These are phyloP conservation scores for Ispidina picta DNA, from an alignment of 2,797 vertebrate genomes.

Conservation along the genomic window DNA sequence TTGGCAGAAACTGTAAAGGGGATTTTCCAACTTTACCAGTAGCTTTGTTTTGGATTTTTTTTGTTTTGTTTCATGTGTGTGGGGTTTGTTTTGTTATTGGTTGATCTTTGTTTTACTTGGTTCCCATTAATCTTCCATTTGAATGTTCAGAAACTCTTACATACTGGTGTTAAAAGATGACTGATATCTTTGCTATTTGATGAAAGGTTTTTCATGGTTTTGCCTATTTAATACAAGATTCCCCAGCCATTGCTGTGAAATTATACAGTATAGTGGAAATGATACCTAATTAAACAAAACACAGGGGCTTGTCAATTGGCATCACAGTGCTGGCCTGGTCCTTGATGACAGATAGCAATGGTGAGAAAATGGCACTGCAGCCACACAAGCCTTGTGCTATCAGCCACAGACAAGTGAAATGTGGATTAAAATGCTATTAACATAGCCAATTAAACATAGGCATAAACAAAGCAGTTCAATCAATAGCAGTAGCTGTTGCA, in stretches of 20 bases:
- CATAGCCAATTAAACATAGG: slow-evolving; percentile 75
- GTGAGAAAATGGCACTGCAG: slow-evolving; percentile 61
- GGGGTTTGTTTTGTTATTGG: no score
- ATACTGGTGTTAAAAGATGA: neutral
- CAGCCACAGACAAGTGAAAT: slow-evolving; percentile 63
- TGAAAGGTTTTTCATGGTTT: slow-evolving; percentile 25
- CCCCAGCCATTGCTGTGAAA: neutral
- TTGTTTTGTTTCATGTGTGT: no score
- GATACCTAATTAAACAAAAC: slow-evolving; percentile 50
- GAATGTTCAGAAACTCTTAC: slow-evolving; percentile 9
- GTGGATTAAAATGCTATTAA: slow-evolving; percentile 78
- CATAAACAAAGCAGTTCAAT: slow-evolving; percentile 76
- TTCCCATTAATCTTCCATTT: slow-evolving; percentile 10
- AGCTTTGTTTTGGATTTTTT: neutral
- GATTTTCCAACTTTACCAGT: neutral
- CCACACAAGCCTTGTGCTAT: slow-evolving; percentile 53
- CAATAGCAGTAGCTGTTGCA: slow-evolving; percentile 64
- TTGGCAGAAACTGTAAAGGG: neutral
- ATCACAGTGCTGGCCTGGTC: slow-evolving; percentile 26
- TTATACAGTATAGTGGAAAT: slow-evolving; percentile 5
- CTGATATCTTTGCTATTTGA: neutral
- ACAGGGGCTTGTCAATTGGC: neutral
- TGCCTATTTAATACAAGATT: slow-evolving; percentile 6
- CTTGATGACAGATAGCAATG: slow-evolving; percentile 32
- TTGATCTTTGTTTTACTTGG: neutral